Conservation (phyloP, 2,797 vertebrate genomes). For the Coendou prehensilis region DNA sequence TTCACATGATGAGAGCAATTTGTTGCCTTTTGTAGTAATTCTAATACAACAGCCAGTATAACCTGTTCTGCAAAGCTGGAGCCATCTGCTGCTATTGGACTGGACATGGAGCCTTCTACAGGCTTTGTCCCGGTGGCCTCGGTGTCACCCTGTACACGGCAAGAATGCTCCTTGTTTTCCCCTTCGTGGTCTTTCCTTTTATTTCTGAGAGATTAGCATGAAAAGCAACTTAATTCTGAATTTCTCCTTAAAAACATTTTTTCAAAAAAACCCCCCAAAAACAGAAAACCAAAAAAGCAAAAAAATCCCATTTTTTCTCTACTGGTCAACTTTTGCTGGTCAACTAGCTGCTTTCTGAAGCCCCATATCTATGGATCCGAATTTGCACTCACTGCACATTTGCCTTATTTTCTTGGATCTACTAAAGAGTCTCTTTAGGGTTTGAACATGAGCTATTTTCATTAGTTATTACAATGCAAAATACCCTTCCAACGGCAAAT, state of each 20-base stretch:
- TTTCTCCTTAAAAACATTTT: neutral
- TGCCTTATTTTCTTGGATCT: constrained; percentile 46
- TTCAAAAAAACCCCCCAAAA: no score
- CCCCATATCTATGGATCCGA: neutral
- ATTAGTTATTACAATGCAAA: constrained; percentile 41
- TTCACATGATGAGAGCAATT: neutral
- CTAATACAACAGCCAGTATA: neutral
- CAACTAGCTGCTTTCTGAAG: neutral
- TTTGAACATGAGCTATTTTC: neutral
- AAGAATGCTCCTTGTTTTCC: neutral
- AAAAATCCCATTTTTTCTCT: no score
- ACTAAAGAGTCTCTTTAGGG: neutral
- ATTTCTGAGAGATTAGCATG: neutral
- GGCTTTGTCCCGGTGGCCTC: neutral
- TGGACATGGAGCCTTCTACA: neutral
- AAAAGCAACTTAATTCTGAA: neutral
- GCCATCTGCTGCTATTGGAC: neutral
- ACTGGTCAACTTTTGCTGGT: neutral
- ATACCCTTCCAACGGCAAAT: constrained; percentile 19
- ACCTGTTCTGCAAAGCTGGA: neutral
- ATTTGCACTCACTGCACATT: neutral
- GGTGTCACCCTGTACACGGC: neutral
- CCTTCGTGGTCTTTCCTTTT: neutral
- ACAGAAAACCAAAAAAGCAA: no score
- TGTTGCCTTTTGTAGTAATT: neutral